Evolutionary conservation across 2,888 invertebrate species (phyloP), one percentile per base, ranked within the genome.

Genomic region (Scelioninae gen. 1): DNA sequence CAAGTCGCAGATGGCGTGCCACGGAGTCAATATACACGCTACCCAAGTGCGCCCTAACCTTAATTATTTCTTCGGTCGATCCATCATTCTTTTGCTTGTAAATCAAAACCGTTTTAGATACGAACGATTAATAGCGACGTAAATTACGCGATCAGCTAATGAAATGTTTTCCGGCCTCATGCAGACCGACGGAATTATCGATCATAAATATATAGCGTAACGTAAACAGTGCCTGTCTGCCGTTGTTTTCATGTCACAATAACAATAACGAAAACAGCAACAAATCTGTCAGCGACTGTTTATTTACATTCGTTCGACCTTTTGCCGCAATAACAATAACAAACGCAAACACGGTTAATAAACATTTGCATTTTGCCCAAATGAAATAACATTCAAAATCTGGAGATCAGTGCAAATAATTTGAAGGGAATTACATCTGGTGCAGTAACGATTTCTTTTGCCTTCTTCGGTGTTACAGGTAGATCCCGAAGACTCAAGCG

Each of bases 1-100:
- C n/a, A n/a, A n/a, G n/a, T n/a, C n/a, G n/a, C 91, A 91, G 91
- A 91, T 91, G 91, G 91, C 86, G 87, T 86, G 87, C 88, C 91
- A 87, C 88, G 86, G n/a, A 90, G 90, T 91, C 90, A 91, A 91
- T 91, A 91, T 88, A 90, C 88, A n/a, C n/a, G n/a, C n/a, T n/a
- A n/a, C n/a, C n/a, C n/a, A n/a, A n/a, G n/a, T 89, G 90, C 89
- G 85, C 29, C 84, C 86, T 77, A 7, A 65, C 76, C 71, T 60
- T 29, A n/a, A 65, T 69, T 63, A 34, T 76, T 76, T 38, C 56
- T 53, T 38, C 58, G 13, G 16, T 53, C 58, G 40, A 82, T 82
- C 40, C 71, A 76, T 82, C 76, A 82, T 65, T 58, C 58, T 75
- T 58, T 40, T 10, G 16, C 51, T 23, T 51, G 47, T 69, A 47